Evolutionary conservation across 2,888 invertebrate species (phyloP).

Genomic region (Coremacera marginata): DNA sequence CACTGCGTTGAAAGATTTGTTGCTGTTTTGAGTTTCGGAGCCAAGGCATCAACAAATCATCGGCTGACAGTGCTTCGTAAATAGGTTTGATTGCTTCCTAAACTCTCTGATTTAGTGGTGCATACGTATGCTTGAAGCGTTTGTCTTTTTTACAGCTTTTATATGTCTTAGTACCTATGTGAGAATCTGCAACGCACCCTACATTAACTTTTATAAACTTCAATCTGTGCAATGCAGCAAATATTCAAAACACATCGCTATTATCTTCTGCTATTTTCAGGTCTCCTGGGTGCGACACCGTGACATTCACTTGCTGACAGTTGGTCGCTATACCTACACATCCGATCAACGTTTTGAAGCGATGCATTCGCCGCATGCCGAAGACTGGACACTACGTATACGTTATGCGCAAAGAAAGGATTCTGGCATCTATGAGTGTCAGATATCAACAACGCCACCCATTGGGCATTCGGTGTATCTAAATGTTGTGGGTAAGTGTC

Average conservation of each 20-base stretch:
- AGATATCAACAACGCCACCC: conserved; percentile 91
- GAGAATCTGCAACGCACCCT: no score
- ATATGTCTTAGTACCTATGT: no score
- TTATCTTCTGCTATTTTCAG: conserved; percentile 67
- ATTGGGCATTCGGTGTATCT: conserved; percentile 85
- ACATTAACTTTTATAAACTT: neutral
- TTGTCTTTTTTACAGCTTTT: no score
- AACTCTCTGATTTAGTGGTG: no score
- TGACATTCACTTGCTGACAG: conserved; percentile 81
- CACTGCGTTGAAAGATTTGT: no score
- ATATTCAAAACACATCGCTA: neutral
- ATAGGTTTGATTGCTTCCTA: no score
- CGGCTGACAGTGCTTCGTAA: no score
- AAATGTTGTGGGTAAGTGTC: conserved; percentile 84
- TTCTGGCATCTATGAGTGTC: conserved; percentile 88
- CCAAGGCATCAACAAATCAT: no score
- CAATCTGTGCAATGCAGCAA: neutral
- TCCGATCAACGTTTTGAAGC: conserved; percentile 87
- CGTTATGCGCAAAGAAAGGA: conserved; percentile 81
- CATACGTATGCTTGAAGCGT: no score
- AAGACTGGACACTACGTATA: conserved; percentile 87
- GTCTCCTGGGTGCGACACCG: conserved; percentile 84
- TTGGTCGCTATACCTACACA: conserved; percentile 84
- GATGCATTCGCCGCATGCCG: conserved; percentile 86
- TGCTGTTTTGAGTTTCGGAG: no score